Evolutionary conservation across 1,140 invertebrate species (phyloP).

Genomic region (Drosophila miranda): DNA sequence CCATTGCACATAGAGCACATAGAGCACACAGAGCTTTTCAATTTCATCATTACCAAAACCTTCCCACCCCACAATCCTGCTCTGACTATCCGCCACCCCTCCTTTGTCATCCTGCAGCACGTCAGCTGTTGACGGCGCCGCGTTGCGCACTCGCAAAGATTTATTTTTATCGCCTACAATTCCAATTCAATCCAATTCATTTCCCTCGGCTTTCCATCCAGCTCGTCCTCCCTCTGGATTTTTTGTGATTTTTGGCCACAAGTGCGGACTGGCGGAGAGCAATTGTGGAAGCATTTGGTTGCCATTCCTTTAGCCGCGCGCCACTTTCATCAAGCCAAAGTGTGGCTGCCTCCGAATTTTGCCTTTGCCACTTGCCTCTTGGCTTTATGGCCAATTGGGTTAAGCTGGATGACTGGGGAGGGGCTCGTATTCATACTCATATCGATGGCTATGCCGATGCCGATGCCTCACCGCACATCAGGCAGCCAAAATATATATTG

Average conservation of each 20-base stretch:
- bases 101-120: conserved; percentile 16
- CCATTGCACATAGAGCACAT: conserved; percentile 16
- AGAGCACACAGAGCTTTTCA: conserved; percentile 53
- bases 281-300: conserved; percentile 56
- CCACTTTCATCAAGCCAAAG: conserved; percentile 51
- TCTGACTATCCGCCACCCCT: background rate
- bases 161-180: conserved; percentile 80
- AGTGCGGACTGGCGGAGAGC: conserved; percentile 22
- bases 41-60: conserved; percentile 64
- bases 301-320: conserved; percentile 23
- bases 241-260: conserved; percentile 55
- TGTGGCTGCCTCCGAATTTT: conserved; percentile 21
- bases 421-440: conserved; percentile 5
- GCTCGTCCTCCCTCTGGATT: conserved; percentile 5
- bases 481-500: conserved; percentile 42
- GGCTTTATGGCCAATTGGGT: conserved; percentile 57
- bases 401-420: conserved; percentile 20
- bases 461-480: conserved; percentile 23
- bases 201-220: conserved; percentile 46
- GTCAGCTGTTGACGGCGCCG: conserved; percentile 75
- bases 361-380: conserved; percentile 26
- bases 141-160: conserved; percentile 73
- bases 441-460: conserved; percentile 19
- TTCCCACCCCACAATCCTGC: background rate
- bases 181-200: conserved; percentile 80